Evolutionary conservation across 1,140 invertebrate genomes (phyloP).

Genomic region (Oncopeltus fasciatus): DNA sequence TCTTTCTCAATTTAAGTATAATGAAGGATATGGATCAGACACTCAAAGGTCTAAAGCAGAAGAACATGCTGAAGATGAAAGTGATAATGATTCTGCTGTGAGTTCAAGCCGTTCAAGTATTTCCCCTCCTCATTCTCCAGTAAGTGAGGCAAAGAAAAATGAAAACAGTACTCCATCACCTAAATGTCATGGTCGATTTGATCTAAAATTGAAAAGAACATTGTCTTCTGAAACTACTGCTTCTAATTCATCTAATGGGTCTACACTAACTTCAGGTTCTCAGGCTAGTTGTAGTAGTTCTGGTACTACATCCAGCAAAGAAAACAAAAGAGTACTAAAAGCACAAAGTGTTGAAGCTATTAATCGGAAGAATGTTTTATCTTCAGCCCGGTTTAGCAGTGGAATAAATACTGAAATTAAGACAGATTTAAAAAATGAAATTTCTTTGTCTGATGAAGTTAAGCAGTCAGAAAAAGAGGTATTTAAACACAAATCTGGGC

Average conservation of each 20-base stretch:
- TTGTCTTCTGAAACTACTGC: constrained; percentile 46
- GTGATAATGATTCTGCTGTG: constrained; percentile 73
- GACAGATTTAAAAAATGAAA: constrained; percentile 45
- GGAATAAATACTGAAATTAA: no score
- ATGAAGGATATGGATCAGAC: constrained; percentile 29
- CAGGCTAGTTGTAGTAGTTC: constrained; percentile 45
- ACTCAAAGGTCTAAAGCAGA: constrained; percentile 26
- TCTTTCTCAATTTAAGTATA: constrained; percentile 29
- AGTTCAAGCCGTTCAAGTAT: constrained; percentile 59
- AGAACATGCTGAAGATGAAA: constrained; percentile 43
- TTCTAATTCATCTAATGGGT: constrained; percentile 38
- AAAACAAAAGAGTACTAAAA: constrained; percentile 49
- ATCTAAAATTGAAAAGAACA: constrained; percentile 36
- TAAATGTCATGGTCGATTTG: constrained; percentile 32
- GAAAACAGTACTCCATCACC: constrained; percentile 28
- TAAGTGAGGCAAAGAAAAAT: constrained; percentile 28
- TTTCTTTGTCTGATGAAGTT: neutral
- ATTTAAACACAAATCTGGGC: neutral
- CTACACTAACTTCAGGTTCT: constrained; percentile 46
- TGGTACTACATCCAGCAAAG: constrained; percentile 34
- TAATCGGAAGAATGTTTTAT: constrained; percentile 71
- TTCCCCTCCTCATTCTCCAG: constrained; percentile 47
- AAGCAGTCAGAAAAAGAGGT: neutral
- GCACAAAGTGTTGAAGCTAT: constrained; percentile 62
- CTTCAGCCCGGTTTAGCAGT: constrained; percentile 69